Base-by-base conservation (phyloP, 2,113 vertebrate genomes). In the Clarias magur region DNA sequence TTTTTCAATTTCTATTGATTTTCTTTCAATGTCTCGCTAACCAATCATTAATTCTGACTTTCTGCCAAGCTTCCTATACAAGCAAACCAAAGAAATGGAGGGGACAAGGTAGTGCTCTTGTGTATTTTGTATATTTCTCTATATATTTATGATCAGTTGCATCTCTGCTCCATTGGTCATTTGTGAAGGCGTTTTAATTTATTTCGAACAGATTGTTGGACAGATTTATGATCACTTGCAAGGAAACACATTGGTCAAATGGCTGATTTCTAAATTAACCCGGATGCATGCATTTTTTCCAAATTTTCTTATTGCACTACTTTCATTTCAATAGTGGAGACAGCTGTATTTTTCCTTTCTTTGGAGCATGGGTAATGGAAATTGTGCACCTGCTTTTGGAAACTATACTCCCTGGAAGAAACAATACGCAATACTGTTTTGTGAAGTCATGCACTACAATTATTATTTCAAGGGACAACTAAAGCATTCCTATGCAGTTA, bases 21-120 rank as follows among this genome's bases (percentile, higher is more conserved):
- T 73, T 42, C 30, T 38, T 38, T 17, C 16, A 72, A 38, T 19
- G 8, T 17, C n/a, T 38, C 19, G 30, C 16, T 19, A 34, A 70
- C 63, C 63, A 65, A 68, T 68, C 19, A 72, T 72, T 34, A 38
- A 72, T 38, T 72, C 16, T 72, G 68, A 72, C 68, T 72, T 72
- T 25, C 23, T 63, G 60, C 25, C 25, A 65, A 65, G 3, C 63
- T 65, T n/a, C 23, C 23, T n/a, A 68, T 30, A 34, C 3, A 34
- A 16, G 17, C 30, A 5, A 70, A 34, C 30, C n/a, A 19, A 67
- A 67, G 48, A 48, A 8, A 48, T 0, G 6, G 48, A 48, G 48
- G 48, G 48, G 48, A 48, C 48, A 48, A 8, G 0, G 48, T 27
- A 67, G n/a, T 12, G 1, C 12, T 4, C 12, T 10, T 12, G 2